Evolutionary conservation across 2,113 vertebrate genomes (phyloP).

Genomic region (Phyllostomus hastatus): DNA sequence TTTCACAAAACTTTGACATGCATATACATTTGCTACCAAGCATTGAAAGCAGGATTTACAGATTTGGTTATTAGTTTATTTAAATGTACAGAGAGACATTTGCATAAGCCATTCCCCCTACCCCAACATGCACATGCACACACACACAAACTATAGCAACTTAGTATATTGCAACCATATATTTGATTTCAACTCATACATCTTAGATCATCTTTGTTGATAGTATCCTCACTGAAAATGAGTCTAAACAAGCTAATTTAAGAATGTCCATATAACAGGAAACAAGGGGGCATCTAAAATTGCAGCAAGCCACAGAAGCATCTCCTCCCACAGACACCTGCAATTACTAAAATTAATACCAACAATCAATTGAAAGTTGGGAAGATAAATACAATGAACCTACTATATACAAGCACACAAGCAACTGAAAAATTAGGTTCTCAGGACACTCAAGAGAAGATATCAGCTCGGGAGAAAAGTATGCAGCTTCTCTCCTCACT

Average conservation of each 20-base stretch:
- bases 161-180: background rate
- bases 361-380: background rate
- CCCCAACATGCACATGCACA: background rate
- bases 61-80: background rate
- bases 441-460: background rate
- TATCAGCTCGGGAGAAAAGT: background rate
- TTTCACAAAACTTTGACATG: constrained; percentile 36
- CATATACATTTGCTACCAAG: constrained; percentile 38
- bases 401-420: background rate
- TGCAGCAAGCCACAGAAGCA: background rate
- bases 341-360: background rate
- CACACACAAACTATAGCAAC: background rate
- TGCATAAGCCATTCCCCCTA: background rate
- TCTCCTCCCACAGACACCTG: background rate
- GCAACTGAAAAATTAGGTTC: background rate
- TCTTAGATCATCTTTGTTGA: background rate
- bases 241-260: background rate
- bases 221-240: background rate
- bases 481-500: background rate
- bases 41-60: background rate
- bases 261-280: background rate
- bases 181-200: background rate
- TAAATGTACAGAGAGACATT: background rate
- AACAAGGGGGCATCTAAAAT: background rate
- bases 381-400: background rate